Evolutionary conservation across 1,140 invertebrate genomes (phyloP).

Genomic region (Sinonovacula constricta): DNA sequence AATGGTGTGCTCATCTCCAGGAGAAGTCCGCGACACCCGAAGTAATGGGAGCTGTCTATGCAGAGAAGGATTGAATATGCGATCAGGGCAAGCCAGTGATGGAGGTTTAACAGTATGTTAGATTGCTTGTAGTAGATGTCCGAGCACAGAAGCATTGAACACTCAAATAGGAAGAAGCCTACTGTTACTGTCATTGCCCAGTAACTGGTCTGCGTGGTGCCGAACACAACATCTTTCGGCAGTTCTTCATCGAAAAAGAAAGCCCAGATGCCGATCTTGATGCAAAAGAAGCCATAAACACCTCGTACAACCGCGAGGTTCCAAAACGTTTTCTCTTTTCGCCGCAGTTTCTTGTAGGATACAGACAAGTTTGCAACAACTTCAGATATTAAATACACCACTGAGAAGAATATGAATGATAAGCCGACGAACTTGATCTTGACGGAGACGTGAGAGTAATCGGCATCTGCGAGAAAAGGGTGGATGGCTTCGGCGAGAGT

Average conservation of each 20-base stretch:
- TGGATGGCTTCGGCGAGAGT: slow-evolving; percentile 60
- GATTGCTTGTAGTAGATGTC: slow-evolving; percentile 68
- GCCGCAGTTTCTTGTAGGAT: slow-evolving; percentile 59
- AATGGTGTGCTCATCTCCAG: slow-evolving; percentile 76
- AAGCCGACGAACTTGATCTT: slow-evolving; percentile 54
- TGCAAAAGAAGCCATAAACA: slow-evolving; percentile 69
- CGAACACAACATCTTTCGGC: slow-evolving; percentile 66
- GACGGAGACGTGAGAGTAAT: slow-evolving; percentile 53
- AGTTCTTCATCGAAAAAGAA: slow-evolving; percentile 65
- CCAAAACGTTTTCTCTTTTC: slow-evolving; percentile 74
- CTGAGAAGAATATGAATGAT: slow-evolving; percentile 58
- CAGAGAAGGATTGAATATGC: slow-evolving; percentile 62
- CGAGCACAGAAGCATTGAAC: slow-evolving; percentile 63
- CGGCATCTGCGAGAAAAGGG: slow-evolving; percentile 58
- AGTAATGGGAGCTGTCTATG: slow-evolving; percentile 63
- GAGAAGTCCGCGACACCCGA: slow-evolving; percentile 68
- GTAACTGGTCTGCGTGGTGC: slow-evolving; percentile 62
- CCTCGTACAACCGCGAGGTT: slow-evolving; percentile 69
- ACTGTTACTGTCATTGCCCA: slow-evolving; percentile 66
- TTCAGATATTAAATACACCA: slow-evolving; percentile 52
- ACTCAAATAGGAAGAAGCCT: slow-evolving; percentile 75
- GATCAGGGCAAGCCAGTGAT: slow-evolving; percentile 71
- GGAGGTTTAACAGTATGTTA: slow-evolving; percentile 69
- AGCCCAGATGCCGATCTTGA: slow-evolving; percentile 63
- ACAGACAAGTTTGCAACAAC: slow-evolving; percentile 27